Percentiles rank a stretch among this genome's conserved stretches.
Evolutionary conservation across 2,797 vertebrate species (phyloP).

Genomic region (Phylloscopus collybita): DNA sequence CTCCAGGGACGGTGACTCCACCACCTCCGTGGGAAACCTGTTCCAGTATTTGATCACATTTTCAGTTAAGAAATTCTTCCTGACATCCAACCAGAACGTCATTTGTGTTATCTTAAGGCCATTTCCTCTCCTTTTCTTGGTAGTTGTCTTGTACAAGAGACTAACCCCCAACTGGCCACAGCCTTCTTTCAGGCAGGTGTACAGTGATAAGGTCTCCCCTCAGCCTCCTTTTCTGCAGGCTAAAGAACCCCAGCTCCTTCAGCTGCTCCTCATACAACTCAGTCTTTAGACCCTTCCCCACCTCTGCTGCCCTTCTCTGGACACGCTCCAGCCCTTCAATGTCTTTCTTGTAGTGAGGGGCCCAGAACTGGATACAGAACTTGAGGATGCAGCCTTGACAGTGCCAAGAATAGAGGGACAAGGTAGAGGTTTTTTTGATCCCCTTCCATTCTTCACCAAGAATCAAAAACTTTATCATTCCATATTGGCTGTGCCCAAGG

Average conservation of each 20-base stretch:
- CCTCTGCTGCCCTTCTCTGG: not conserved
- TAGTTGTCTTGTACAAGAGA: not conserved
- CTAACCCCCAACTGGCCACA: not conserved
- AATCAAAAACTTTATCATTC: not conserved
- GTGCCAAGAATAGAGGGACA: not conserved
- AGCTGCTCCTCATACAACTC: not conserved
- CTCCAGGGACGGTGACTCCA: not conserved
- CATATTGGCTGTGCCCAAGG: not conserved
- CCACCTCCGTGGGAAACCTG: not conserved
- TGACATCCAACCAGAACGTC: not conserved
- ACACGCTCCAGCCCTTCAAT: fast-evolving
- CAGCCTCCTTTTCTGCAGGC: not conserved
- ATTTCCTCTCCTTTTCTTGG: not conserved
- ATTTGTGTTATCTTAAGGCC: not conserved
- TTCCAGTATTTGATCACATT: not conserved
- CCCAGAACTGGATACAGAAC: not conserved
- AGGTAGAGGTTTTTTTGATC: not conserved
- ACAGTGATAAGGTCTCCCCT: not conserved
- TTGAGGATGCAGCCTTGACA: not conserved
- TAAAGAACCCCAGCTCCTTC: not conserved
- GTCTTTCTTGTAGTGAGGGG: not conserved
- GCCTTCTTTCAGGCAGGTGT: not conserved
- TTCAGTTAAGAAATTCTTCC: not conserved
- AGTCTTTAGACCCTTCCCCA: not conserved
- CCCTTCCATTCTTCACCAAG: not conserved